phyloP scores from a whole-genome alignment of 2,113 vertebrate genomes.

The Seriola dumerili region DNA sequence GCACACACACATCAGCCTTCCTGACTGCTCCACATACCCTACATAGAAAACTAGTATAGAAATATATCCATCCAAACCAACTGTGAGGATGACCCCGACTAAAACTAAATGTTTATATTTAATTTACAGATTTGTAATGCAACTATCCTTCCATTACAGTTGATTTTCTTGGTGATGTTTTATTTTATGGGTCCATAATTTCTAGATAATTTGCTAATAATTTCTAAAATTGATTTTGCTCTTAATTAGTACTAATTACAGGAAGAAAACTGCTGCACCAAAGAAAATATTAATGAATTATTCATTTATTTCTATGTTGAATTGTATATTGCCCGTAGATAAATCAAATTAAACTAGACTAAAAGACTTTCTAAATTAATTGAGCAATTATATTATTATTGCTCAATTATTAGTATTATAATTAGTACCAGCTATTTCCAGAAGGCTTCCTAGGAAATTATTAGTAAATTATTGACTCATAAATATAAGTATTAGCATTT shows the following conservation, averaged over 20 bases:
- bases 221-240: not conserved
- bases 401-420: no score
- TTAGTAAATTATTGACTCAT: not conserved
- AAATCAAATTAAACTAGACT: not conserved
- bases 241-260: not conserved
- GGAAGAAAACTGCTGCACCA: not conserved
- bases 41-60: constrained; percentile 21
- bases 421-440: not conserved
- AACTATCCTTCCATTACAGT: not conserved
- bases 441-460: not conserved
- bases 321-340: not conserved
- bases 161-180: not conserved
- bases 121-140: not conserved
- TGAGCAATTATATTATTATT: not conserved
- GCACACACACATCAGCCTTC: constrained; percentile 22
- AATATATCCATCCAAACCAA: not conserved
- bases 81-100: not conserved
- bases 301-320: not conserved
- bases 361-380: not conserved
- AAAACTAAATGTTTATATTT: not conserved
- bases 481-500: not conserved
- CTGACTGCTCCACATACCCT: constrained; percentile 14
- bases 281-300: no score
- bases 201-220: not conserved
- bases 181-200: not conserved